A percentile compares a stretch with the other conserved stretches of the same genome.
phyloP scores from a whole-genome alignment of 2,797 vertebrate genomes.

The Astyanax mexicanus region DNA sequence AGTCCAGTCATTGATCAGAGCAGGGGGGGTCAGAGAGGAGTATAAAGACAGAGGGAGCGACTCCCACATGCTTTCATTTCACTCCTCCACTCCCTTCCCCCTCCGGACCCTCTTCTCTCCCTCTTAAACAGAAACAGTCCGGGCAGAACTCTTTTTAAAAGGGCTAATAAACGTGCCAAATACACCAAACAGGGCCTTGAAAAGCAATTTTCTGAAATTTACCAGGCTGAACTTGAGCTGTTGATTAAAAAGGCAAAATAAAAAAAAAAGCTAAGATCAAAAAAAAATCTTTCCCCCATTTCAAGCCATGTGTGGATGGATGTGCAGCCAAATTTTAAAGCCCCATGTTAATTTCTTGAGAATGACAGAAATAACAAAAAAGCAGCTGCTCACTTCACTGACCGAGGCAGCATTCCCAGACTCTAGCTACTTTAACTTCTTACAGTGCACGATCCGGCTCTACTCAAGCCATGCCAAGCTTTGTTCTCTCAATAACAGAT shows the following conservation, averaged over 20 bases:
- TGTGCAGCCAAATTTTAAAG: slow-evolving; percentile 18
- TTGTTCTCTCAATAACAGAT: slow-evolving; percentile 47
- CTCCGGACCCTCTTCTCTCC: neutral
- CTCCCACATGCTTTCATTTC: neutral
- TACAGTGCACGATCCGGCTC: slow-evolving; percentile 32
- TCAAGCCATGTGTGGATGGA: neutral
- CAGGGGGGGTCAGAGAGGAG: neutral
- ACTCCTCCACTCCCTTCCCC: slow-evolving; percentile 1
- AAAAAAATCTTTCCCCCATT: neutral
- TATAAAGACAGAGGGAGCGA: neutral
- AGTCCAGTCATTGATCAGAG: neutral
- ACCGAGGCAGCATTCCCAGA: slow-evolving; percentile 21
- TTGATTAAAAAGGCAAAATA: slow-evolving; percentile 36
- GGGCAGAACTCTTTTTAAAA: slow-evolving; percentile 10
- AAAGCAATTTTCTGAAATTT: slow-evolving; percentile 52
- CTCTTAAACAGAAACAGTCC: slow-evolving; percentile 26
- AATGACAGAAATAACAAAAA: slow-evolving; percentile 31
- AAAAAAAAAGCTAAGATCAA: slow-evolving; percentile 20
- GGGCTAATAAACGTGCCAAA: slow-evolving; percentile 34
- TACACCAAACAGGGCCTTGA: slow-evolving; percentile 41
- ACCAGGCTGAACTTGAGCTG: slow-evolving; percentile 27
- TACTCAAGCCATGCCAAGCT: slow-evolving; percentile 48
- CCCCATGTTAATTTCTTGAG: slow-evolving; percentile 27
- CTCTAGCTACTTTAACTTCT: slow-evolving; percentile 14
- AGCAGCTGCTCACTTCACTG: slow-evolving; percentile 9